A percentile compares a stretch with the other conserved stretches of the same genome.
Conservation (phyloP, 2,797 vertebrate genomes). For the Crocidura indochinensis region DNA sequence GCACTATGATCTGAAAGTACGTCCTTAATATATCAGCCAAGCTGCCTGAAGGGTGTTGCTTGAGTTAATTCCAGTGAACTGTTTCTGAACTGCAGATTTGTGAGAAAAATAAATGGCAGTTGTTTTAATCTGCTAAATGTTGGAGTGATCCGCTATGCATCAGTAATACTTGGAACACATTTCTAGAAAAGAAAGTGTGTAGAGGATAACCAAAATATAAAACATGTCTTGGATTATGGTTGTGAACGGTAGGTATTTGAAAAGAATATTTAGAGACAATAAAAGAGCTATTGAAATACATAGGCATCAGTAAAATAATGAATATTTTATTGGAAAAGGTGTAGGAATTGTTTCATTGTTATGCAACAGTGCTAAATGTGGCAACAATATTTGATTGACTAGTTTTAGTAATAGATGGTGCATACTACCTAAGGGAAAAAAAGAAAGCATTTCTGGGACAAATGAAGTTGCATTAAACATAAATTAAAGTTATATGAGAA, state of each 20-base stretch:
- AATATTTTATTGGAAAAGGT: neutral
- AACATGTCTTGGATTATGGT: neutral
- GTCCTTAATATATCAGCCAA: neutral
- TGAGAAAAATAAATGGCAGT: neutral
- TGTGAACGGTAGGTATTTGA: neutral
- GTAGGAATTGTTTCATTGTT: neutral
- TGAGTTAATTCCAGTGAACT: neutral
- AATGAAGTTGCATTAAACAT: too few species aligned
- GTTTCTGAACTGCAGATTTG: neutral
- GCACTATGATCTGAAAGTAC: neutral
- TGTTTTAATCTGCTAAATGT: neutral
- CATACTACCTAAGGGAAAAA: neutral
- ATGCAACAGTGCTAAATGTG: neutral
- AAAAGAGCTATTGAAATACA: neutral
- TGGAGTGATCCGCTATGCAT: neutral
- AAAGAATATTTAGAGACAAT: neutral
- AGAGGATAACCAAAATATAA: neutral
- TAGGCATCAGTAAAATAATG: neutral
- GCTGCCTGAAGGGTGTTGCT: neutral
- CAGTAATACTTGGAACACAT: conserved; percentile 3
- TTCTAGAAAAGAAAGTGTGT: neutral
- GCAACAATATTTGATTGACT: neutral
- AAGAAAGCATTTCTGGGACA: neutral
- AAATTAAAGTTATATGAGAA: neutral
- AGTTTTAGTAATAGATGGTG: neutral